phyloP scores from a whole-genome alignment of 2,888 invertebrate species.

The Dicranocentrus wangi region DNA sequence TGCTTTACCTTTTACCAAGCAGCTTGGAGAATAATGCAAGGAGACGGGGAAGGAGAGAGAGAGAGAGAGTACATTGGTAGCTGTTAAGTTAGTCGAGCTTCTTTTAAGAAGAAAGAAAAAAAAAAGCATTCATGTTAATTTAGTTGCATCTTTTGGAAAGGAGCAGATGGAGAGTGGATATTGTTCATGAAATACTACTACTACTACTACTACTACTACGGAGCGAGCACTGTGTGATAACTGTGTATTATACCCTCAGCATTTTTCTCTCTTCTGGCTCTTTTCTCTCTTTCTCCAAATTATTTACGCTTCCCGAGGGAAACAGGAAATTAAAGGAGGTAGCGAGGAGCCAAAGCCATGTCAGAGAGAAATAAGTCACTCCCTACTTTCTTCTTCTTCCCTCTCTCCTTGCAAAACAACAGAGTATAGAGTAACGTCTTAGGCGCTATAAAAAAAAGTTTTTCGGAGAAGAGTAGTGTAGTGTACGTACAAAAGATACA shows the following conservation, averaged over 20 bases:
- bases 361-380: slow-evolving; percentile 61
- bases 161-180: no score
- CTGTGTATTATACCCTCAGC: not conserved
- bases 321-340: slow-evolving; percentile 70
- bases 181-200: no score
- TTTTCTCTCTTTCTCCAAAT: slow-evolving; percentile 63
- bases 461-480: no score
- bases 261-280: slow-evolving; percentile 3
- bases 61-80: no score
- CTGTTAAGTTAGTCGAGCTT: not conserved
- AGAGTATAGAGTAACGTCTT: no score
- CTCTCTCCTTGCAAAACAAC: no score
- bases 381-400: not conserved
- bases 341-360: slow-evolving; percentile 57
- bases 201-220: no score
- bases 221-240: not conserved
- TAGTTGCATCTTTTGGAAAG: slow-evolving; percentile 25
- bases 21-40: not conserved
- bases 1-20: no score
- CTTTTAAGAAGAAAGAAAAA: slow-evolving; percentile 8
- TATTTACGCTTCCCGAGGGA: slow-evolving; percentile 71
- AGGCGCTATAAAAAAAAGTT: no score
- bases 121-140: slow-evolving; percentile 39
- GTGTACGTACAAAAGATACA: no score
- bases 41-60: not conserved